phyloP scores from a whole-genome alignment of 2,113 vertebrate genomes.

The Nothobranchius kuhntae region DNA sequence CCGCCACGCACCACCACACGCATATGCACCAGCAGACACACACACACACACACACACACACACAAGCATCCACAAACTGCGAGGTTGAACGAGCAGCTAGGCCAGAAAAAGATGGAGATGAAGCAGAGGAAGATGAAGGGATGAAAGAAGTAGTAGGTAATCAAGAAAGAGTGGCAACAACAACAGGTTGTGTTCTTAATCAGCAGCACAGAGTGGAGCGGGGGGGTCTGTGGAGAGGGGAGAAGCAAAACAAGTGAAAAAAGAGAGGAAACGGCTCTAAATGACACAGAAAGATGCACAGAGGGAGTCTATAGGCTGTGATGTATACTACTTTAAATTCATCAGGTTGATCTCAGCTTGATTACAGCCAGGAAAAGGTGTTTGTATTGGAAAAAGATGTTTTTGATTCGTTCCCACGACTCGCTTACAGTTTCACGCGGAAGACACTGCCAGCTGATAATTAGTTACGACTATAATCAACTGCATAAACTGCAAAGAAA shows the following conservation, averaged over 20 bases:
- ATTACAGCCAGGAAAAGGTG: conserved; percentile 62
- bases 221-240: conserved; percentile 17
- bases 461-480: conserved; percentile 60
- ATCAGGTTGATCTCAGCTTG: conserved; percentile 59
- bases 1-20: conserved; percentile 53
- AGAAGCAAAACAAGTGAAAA: conserved; percentile 35
- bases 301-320: conserved; percentile 40
- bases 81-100: conserved; percentile 64
- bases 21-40: conserved; percentile 16
- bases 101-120: conserved; percentile 59
- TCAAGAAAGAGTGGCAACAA: conserved; percentile 72
- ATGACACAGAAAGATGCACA: conserved; percentile 4
- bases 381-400: conserved; percentile 34
- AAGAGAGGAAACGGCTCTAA: conserved; percentile 22
- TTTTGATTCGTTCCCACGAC: conserved; percentile 56
- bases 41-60: conserved; percentile 12
- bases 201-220: conserved; percentile 44
- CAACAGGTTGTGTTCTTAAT: conserved; percentile 76
- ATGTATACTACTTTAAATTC: conserved; percentile 62
- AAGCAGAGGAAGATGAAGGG: conserved; percentile 63
- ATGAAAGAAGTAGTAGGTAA: conserved; percentile 68
- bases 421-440: conserved; percentile 35
- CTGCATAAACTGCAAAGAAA: conserved; percentile 42
- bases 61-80: conserved; percentile 17
- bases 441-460: conserved; percentile 45